These are phyloP conservation scores for Mycogona germanica DNA, from an alignment of 2,888 invertebrate species.

Conservation along the genomic window DNA sequence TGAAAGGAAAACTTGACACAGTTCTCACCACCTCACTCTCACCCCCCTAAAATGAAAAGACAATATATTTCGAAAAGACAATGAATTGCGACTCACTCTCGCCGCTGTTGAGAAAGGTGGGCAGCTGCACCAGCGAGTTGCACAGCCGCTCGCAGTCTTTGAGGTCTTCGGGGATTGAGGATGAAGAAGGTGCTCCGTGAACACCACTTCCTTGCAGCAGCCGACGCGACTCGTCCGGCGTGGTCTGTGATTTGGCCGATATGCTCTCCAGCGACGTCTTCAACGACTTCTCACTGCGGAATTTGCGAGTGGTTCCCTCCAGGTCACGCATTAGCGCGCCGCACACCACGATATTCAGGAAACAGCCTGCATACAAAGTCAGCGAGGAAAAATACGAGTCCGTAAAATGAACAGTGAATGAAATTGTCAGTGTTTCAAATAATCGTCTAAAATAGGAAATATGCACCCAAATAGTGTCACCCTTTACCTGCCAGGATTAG, in stretches of 20 bases:
- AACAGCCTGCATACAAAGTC: too few relatives aligned
- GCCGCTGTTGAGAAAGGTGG: slow-evolving; percentile 65
- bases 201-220: slow-evolving; percentile 45
- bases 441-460: too few relatives aligned
- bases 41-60: too few relatives aligned
- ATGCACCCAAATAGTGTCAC: too few relatives aligned
- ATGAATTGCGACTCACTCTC: too few relatives aligned
- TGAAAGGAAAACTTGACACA: too few relatives aligned
- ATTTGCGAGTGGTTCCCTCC: slow-evolving; percentile 52
- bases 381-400: too few relatives aligned
- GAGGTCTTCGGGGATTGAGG: slow-evolving; percentile 22
- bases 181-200: slow-evolving; percentile 36
- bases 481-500: slow-evolving; percentile 65
- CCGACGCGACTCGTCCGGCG: slow-evolving; percentile 10
- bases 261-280: slow-evolving; percentile 20
- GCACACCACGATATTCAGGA: slow-evolving; percentile 67
- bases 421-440: too few relatives aligned
- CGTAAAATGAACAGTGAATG: too few relatives aligned
- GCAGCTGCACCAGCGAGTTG: slow-evolving; percentile 64
- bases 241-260: slow-evolving; percentile 9
- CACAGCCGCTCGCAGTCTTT: slow-evolving; percentile 22
- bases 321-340: slow-evolving; percentile 73
- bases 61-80: too few relatives aligned
- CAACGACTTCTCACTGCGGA: slow-evolving; percentile 31
- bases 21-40: too few relatives aligned